Evolutionary conservation across 2,113 vertebrate species (phyloP), one percentile per base, ranked within the genome.

Genomic region (Plectropomus leopardus): DNA sequence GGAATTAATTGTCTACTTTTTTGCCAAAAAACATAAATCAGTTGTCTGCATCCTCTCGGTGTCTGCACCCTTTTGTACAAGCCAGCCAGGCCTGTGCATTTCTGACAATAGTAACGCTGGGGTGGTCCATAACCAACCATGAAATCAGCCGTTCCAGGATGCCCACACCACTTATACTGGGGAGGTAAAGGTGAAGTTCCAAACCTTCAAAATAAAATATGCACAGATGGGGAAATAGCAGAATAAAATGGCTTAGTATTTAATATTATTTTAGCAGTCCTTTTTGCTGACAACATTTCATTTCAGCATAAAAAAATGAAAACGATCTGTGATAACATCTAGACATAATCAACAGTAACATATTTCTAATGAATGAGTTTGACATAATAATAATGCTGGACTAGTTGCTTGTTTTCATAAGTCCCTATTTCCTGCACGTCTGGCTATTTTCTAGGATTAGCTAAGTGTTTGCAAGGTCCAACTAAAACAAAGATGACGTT

Each of bases 401-500:
- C 74, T 48, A 51, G 47, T 65, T 85, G 87, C 86, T 92, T 93
- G 88, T 94, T 94, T 94, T 92, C 73, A 82, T 86, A 92, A 90
- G 89, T 90, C 83, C 80, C 68, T 61, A 75, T 85, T 94, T 94
- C 94, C 90, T 92, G 88, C 51, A 78, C 73, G 85, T 90, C 78
- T 88, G 85, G 78, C 86, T 84, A 72, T 84, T 89, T 92, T 91
- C 86, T 90, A 79, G 83, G 91, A 88, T 92, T 91, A 88, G 82
- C 84, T 50, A 78, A 90, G 87, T 84, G 87, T 89, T 92, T 42
- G 42, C 76, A 17, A 57, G 26, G 75, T 94, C 95, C 94, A 95
- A 95, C 88, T 92, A 85, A 94, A 95, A 95, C 92, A 93, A 89
- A 89, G 74, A 87, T 93, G 88, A 94, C 84, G 90, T 64, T 68